Conservation (phyloP, 2,888 invertebrate genomes). For the Lepas anatifera region DNA sequence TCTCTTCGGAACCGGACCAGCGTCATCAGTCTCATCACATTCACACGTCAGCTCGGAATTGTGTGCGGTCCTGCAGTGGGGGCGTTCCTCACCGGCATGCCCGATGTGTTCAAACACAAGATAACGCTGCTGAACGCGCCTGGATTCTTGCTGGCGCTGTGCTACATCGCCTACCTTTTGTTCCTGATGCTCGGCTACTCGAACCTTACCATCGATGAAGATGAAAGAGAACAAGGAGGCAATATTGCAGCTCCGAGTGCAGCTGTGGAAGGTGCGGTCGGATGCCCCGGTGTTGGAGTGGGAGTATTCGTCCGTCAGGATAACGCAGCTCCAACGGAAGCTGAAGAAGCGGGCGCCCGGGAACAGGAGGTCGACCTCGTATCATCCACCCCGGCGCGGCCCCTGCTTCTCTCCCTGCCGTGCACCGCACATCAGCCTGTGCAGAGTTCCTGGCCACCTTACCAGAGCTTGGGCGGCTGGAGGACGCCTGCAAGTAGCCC, state of each 20-base stretch:
- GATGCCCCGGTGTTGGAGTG: too few species aligned
- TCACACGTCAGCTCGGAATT: not conserved
- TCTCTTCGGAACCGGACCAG: not conserved
- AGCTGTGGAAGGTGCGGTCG: too few species aligned
- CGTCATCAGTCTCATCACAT: not conserved
- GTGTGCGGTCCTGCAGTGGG: not conserved
- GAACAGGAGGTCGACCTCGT: too few species aligned
- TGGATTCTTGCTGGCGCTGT: not conserved
- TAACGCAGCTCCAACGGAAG: too few species aligned
- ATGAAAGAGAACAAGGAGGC: not conserved
- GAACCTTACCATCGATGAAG: not conserved
- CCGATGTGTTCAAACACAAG: not conserved
- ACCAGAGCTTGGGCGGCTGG: not conserved
- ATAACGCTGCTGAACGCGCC: not conserved
- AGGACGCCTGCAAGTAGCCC: not conserved
- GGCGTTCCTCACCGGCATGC: not conserved
- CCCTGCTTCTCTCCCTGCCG: not conserved
- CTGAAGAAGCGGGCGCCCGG: too few species aligned
- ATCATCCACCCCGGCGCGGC: not conserved
- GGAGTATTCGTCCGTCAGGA: too few species aligned
- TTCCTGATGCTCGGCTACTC: not conserved
- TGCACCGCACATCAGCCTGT: not conserved
- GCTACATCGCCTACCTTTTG: not conserved
- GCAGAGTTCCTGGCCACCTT: not conserved
- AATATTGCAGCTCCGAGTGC: not conserved